phyloP scores from a whole-genome alignment of 2,888 invertebrate species.

The Drosophila aldrichi region DNA sequence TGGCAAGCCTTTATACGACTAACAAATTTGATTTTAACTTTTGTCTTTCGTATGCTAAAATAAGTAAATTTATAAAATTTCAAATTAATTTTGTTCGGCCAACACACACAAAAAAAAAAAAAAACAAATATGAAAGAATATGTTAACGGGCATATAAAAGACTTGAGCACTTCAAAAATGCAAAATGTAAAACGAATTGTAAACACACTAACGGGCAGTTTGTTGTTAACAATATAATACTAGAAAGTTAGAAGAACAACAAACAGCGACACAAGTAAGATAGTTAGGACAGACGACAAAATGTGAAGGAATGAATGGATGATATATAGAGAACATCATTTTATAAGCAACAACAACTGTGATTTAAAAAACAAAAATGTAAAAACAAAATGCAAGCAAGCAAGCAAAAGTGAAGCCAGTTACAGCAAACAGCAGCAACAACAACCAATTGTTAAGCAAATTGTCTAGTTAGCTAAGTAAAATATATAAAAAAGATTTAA shows the following conservation, averaged over 20 bases:
- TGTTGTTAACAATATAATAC: constrained; percentile 32
- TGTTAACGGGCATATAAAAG: constrained; percentile 56
- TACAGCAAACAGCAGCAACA: constrained; percentile 46
- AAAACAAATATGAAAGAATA: constrained; percentile 18
- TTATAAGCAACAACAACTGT: constrained; percentile 81
- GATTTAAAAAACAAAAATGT: constrained; percentile 47
- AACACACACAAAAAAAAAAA: constrained; percentile 29
- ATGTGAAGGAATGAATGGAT: constrained; percentile 13
- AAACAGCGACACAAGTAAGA: constrained; percentile 37
- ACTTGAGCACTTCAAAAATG: constrained; percentile 79
- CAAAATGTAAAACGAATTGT: constrained; percentile 29
- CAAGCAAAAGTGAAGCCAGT: constrained; percentile 52
- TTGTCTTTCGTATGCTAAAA: constrained; percentile 43
- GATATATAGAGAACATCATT: constrained; percentile 65
- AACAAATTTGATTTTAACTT: constrained; percentile 33
- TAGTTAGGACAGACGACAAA: constrained; percentile 15
- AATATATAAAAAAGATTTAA: constrained; percentile 36
- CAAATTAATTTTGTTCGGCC: constrained; percentile 51
- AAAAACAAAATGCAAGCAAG: constrained; percentile 51
- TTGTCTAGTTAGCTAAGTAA: constrained; percentile 80
- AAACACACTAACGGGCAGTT: constrained; percentile 29
- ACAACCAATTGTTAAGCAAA: constrained; percentile 72
- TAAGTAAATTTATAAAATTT: constrained; percentile 34
- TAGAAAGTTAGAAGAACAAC: constrained; percentile 28
- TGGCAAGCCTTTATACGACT: constrained; percentile 65